Evolutionary conservation across 2,797 vertebrate species (phyloP), one percentile per base, ranked within the genome.

Genomic region (Chelonia mydas): DNA sequence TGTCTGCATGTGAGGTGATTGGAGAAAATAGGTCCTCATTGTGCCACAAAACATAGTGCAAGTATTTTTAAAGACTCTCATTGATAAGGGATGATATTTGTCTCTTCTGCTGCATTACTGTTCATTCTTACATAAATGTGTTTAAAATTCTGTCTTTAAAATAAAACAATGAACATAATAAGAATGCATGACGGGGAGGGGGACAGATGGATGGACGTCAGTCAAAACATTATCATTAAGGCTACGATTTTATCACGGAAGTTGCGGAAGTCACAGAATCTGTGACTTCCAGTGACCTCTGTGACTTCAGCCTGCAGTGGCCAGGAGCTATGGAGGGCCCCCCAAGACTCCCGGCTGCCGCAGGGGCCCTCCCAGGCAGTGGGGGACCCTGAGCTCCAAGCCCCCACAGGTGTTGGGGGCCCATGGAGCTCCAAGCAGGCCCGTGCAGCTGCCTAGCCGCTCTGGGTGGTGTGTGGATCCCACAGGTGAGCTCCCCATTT

Each of bases 1-100:
- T 28, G 19, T 2, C 45, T 11, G 1, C 45, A 3, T 2, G 1
- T 53, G 47, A 81, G 5, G 53, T 83, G 68, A 0, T 86, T 9
- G 23, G 88, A 49, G 37, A 68, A 90, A 84, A 25, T 17, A 21
- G 78, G 1, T 83, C 1, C 23, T 83, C 2, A 72, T 86, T 83
- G 28, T 93, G 17, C 89, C 17, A 11, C 6, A 15, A 45, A 55
- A 76, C 13, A 1, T 17, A 12, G 8, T 3, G 11, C 33, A 72
- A 72, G 68, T 72, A 41, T 72, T 25, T 72, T 37, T 72, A 41
- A 61, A 72, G 68, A 72, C n/a, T 33, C 13, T 72, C 68, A 68
- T 37, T 72, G 68, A 23, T 41, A 41, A 72, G 5, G n/a, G 37
- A 72, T 23, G 10, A 72, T 72, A 23, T 41, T 41, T 72, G 68